A percentile compares a stretch with the other conserved stretches of the same genome.
phyloP scores from a whole-genome alignment of 1,140 invertebrate genomes.

The Cepaea nemoralis region DNA sequence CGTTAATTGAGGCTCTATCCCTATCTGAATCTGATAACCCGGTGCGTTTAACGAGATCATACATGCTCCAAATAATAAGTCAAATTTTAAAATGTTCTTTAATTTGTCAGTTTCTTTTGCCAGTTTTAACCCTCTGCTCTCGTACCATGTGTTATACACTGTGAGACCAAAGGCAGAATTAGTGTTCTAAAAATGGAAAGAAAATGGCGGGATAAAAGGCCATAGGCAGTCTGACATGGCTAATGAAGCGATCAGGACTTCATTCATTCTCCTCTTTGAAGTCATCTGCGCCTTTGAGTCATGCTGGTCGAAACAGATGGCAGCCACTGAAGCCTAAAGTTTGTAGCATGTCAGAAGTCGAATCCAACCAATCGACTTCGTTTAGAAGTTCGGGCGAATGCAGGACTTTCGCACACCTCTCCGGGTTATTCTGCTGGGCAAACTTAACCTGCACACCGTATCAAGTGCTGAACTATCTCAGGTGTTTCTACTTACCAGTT shows the following conservation, averaged over 20 bases:
- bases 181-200: background rate
- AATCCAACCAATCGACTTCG: background rate
- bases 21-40: background rate
- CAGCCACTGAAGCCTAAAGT: background rate
- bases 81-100: background rate
- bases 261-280: background rate
- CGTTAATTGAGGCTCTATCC: background rate
- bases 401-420: background rate
- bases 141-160: background rate
- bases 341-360: background rate
- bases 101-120: background rate
- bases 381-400: background rate
- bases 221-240: background rate
- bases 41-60: background rate
- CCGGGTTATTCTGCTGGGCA: background rate
- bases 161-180: background rate
- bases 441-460: background rate
- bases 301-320: background rate
- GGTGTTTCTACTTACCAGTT: background rate
- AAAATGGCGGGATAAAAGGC: background rate
- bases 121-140: background rate
- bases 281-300: background rate
- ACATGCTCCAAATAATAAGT: background rate
- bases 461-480: background rate
- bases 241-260: conserved; percentile 1